These are phyloP conservation scores for Epinephelus fuscoguttatus DNA, from an alignment of 2,113 vertebrate genomes.

Conservation along the genomic window DNA sequence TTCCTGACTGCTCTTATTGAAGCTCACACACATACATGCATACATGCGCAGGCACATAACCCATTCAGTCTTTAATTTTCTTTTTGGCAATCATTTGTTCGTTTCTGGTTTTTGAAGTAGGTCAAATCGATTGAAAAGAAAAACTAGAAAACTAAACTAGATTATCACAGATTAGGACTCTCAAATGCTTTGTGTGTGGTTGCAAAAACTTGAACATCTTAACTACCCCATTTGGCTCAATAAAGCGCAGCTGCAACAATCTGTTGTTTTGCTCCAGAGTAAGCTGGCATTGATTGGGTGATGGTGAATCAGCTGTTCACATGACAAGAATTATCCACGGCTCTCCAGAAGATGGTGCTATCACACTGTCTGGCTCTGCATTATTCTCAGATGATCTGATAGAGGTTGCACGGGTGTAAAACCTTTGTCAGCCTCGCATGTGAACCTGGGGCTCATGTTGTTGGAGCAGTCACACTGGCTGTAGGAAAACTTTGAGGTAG, in stretches of 20 bases:
- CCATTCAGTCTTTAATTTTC: not conserved
- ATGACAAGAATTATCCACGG: not conserved
- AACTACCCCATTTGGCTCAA: not conserved
- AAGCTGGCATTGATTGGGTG: constrained; percentile 12
- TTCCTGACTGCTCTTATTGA: constrained; percentile 39
- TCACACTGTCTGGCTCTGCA: not conserved
- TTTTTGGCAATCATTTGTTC: not conserved
- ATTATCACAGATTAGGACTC: not conserved
- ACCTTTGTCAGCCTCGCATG: constrained; percentile 1
- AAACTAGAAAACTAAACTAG: not conserved
- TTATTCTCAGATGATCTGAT: not conserved
- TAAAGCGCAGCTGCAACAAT: constrained; percentile 12
- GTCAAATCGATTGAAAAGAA: not conserved
- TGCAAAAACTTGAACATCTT: not conserved
- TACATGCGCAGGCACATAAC: not conserved
- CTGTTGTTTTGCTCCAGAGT: not conserved
- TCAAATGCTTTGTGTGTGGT: not conserved
- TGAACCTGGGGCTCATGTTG: not conserved
- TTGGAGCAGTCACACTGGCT: not conserved
- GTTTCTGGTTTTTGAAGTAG: not conserved
- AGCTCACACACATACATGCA: constrained; percentile 9
- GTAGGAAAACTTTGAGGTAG: constrained; percentile 10
- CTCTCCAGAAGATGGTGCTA: constrained; percentile 65
- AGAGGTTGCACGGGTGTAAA: not conserved
- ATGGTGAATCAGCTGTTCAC: constrained; percentile 21